A percentile compares a stretch with the other conserved stretches of the same genome.
phyloP scores from a whole-genome alignment of 1,140 invertebrate genomes.

The Aleiodes sp. region DNA sequence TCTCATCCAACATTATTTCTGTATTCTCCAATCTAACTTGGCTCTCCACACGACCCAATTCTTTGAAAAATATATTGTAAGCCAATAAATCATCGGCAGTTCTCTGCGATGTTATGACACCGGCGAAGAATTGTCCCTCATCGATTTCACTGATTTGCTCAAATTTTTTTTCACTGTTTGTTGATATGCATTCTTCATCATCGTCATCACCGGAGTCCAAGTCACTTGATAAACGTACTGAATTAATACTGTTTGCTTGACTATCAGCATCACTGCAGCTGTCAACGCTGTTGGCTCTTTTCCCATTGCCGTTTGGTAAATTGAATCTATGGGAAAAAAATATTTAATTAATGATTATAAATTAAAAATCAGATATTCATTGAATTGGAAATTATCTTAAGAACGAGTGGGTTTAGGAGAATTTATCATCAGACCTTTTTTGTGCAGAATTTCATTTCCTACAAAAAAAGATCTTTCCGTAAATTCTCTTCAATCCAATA shows the following conservation, averaged over 20 bases:
- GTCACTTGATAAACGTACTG: constrained; percentile 46
- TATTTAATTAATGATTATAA: constrained; percentile 1
- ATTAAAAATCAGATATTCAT: neutral
- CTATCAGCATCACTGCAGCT: constrained; percentile 59
- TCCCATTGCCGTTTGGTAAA: constrained; percentile 47
- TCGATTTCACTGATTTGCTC: constrained; percentile 37
- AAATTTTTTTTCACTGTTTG: constrained; percentile 26
- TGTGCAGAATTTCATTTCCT: too few relatives aligned
- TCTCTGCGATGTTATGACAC: constrained; percentile 55
- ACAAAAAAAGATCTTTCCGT: too few relatives aligned
- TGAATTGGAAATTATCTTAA: too few relatives aligned
- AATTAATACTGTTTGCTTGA: constrained; percentile 55
- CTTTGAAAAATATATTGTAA: constrained; percentile 69
- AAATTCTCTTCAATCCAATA: too few relatives aligned
- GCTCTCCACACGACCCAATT: constrained; percentile 65
- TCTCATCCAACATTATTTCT: too few relatives aligned
- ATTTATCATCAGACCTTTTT: too few relatives aligned
- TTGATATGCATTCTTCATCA: constrained; percentile 32
- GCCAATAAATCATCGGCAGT: constrained; percentile 60
- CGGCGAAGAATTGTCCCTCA: constrained; percentile 57
- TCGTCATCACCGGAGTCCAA: constrained; percentile 28
- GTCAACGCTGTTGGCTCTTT: constrained; percentile 53
- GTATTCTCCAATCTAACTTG: constrained; percentile 45
- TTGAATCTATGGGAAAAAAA: constrained; percentile 45
- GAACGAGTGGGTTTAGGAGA: too few relatives aligned